Evolutionary conservation across 2,797 vertebrate species (phyloP).

Genomic region (Echeneis naucrates): DNA sequence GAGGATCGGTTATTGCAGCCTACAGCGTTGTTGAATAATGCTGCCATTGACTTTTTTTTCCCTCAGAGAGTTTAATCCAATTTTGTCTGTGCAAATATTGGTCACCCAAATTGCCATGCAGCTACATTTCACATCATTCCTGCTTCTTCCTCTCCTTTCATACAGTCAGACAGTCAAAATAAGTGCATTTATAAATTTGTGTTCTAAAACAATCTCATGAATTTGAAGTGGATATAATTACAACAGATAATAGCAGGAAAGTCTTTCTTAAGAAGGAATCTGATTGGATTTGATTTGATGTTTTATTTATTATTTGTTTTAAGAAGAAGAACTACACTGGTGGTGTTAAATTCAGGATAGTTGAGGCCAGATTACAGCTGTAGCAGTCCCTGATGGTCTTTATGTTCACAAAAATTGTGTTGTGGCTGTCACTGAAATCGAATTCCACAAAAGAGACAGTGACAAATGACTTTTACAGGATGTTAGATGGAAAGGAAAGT

Average conservation of each 20-base stretch:
- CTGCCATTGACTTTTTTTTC: not conserved
- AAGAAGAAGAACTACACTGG: not conserved
- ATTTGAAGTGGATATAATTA: too few relatives aligned
- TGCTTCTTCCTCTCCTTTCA: not conserved
- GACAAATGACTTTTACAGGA: constrained; percentile 1
- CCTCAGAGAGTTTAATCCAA: not conserved
- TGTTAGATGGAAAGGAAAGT: not conserved
- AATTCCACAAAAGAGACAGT: not conserved
- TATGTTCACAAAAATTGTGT: constrained; percentile 6
- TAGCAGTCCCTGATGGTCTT: not conserved
- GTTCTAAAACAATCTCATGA: too few relatives aligned
- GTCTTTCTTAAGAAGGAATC: too few relatives aligned
- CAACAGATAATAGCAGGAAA: too few relatives aligned
- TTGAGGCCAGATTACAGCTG: not conserved
- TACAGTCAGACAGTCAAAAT: not conserved
- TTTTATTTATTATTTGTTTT: not conserved
- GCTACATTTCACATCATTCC: not conserved
- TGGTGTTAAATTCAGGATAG: constrained; percentile 1
- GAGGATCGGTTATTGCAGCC: not conserved
- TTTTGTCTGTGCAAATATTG: not conserved
- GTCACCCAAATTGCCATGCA: not conserved
- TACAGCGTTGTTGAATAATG: not conserved
- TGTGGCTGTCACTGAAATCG: not conserved
- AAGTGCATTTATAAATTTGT: too few relatives aligned
- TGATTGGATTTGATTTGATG: too few relatives aligned